Evolutionary conservation across 2,888 invertebrate species (phyloP).

Genomic region (Philonicus albiceps): DNA sequence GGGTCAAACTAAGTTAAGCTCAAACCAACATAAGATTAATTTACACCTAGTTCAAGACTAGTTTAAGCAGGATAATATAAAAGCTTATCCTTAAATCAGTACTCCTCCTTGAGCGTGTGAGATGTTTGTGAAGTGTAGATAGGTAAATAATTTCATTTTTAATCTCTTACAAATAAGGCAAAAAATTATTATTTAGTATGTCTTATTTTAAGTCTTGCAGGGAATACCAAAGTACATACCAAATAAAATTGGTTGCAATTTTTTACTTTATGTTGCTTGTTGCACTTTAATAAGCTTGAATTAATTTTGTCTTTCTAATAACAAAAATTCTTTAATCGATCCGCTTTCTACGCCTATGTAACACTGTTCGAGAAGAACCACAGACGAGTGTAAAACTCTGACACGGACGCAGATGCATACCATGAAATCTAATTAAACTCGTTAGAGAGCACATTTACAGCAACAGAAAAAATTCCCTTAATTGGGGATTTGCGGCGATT

Average conservation of each 20-base stretch:
- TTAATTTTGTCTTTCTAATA: background rate
- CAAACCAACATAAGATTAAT: too few species aligned
- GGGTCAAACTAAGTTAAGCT: too few species aligned
- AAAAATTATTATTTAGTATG: too few species aligned
- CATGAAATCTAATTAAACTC: background rate
- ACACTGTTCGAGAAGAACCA: background rate
- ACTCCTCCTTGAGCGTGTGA: too few species aligned
- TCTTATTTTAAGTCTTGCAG: background rate
- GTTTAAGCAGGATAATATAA: too few species aligned
- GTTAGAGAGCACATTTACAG: background rate
- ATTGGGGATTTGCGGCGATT: background rate
- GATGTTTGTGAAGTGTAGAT: too few species aligned
- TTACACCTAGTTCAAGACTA: too few species aligned
- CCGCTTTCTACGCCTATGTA: background rate
- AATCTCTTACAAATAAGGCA: too few species aligned
- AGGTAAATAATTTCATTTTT: too few species aligned
- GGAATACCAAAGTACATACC: background rate
- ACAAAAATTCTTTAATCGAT: background rate
- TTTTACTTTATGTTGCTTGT: background rate
- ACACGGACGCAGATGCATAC: background rate
- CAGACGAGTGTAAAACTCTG: background rate
- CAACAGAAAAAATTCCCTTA: background rate
- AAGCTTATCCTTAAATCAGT: too few species aligned
- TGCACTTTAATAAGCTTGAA: background rate
- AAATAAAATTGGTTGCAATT: background rate